Conservation (phyloP, 2,797 vertebrate genomes). For the Neomorphus geoffroyi region DNA sequence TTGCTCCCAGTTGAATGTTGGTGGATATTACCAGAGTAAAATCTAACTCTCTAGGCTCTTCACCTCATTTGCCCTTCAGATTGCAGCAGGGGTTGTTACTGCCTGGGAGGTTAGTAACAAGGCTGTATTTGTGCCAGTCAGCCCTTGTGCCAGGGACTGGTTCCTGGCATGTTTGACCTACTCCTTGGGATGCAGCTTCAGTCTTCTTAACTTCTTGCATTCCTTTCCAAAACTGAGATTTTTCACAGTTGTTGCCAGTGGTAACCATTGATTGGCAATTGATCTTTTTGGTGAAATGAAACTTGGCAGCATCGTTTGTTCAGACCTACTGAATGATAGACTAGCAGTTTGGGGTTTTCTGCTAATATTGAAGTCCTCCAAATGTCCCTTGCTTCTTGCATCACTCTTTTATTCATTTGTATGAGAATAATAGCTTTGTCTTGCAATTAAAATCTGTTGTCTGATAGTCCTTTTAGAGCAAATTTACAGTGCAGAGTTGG, state of each 20-base stretch:
- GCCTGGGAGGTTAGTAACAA: not conserved
- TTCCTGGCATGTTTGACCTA: not conserved
- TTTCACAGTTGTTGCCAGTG: not conserved
- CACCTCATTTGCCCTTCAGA: not conserved
- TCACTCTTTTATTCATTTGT: not conserved
- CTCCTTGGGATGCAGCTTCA: not conserved
- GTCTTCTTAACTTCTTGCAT: not conserved
- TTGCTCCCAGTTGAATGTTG: not conserved
- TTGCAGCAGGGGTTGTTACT: not conserved
- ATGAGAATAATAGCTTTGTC: not conserved
- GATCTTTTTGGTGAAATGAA: not conserved
- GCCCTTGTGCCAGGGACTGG: not conserved
- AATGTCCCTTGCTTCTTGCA: not conserved
- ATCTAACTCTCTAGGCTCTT: not conserved
- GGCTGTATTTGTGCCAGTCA: not conserved
- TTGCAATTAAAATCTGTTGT: not conserved
- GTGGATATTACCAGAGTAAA: not conserved
- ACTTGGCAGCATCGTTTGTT: not conserved
- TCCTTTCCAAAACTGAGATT: not conserved
- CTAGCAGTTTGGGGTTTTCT: not conserved
- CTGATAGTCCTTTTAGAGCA: not conserved
- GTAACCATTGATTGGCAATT: not conserved
- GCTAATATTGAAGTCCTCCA: not conserved
- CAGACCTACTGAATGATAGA: not conserved
- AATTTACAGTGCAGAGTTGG: not conserved